Evolutionary conservation across 2,113 vertebrate genomes (phyloP), one percentile per base, ranked within the genome.

Genomic region (Poecilia latipinna): DNA sequence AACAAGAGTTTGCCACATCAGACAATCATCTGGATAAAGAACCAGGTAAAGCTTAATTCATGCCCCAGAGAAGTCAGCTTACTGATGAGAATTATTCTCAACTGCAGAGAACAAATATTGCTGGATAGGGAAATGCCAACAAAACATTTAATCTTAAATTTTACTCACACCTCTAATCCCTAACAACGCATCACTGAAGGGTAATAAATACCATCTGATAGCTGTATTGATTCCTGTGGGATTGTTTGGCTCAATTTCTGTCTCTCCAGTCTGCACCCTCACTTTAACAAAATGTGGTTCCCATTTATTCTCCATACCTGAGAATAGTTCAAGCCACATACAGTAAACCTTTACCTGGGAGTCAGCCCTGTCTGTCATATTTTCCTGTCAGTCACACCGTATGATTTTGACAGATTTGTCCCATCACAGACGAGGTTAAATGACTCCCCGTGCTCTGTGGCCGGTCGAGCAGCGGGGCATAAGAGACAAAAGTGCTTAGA

Each of bases 381-480:
- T 31, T 63, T 82, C 70, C 70, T 73, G 77, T 84, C 83, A 85
- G 88, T 92, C 83, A 85, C 78, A 78, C 82, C 69, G 72, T 63
- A 73, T 85, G 68, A 71, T 82, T 86, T 82, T 89, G 88, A 90
- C 89, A 88, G 87, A 88, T 85, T 84, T 70, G 79, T 65, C 82
- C 86, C 84, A 82, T 87, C 87, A 76, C 73, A 71, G 48, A 31
- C 42, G 42, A 89, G 84, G 83, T 93, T 90, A 92, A 90, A 82
- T 64, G 83, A 85, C 85, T 71, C 80, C 44, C 62, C 29, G 65
- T 73, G 74, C 78, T 79, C 70, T 29, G 65, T 54, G 77, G 78
- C 85, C 87, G 75, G 76, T 86, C 87, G 86, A 62, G 81, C 90
- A 76, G 80, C 72, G 0, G 69, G 67, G 35, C 29, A 68, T 78